Conservation (phyloP, 2,888 invertebrate species). For the Hirudinaria manillensis region DNA sequence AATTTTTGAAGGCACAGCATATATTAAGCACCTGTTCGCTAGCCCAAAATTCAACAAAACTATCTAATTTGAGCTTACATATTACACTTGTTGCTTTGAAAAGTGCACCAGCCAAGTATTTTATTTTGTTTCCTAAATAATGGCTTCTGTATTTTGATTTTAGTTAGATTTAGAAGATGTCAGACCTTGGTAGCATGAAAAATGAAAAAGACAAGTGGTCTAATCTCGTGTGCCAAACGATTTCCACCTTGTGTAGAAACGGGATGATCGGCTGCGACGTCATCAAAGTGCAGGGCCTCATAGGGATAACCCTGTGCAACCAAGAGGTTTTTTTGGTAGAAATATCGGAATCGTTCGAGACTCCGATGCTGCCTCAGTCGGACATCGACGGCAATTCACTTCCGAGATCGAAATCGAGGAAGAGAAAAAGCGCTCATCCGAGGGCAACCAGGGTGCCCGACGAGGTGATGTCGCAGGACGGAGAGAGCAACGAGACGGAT, state of each 20-base stretch:
- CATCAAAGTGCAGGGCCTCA: conserved; percentile 24
- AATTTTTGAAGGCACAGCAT: too few relatives aligned
- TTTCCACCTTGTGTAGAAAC: conserved; percentile 22
- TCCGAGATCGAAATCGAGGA: conserved; percentile 4
- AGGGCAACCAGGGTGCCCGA: background rate
- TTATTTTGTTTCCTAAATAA: too few relatives aligned
- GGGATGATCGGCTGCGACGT: conserved; percentile 24
- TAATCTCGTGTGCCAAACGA: conserved; percentile 24
- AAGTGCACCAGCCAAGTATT: too few relatives aligned
- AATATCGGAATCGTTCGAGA: conserved; percentile 29
- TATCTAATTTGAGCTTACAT: too few relatives aligned
- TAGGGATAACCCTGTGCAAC: conserved; percentile 32
- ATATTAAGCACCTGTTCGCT: too few relatives aligned
- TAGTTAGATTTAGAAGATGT: too few relatives aligned
- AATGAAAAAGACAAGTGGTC: conserved; percentile 28
- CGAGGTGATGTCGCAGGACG: background rate
- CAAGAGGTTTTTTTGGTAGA: conserved; percentile 32
- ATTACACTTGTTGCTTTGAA: too few relatives aligned
- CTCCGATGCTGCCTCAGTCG: background rate
- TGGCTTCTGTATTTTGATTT: too few relatives aligned
- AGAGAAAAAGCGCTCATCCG: conserved; percentile 16
- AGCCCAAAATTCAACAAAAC: too few relatives aligned
- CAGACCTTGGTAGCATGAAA: too few relatives aligned
- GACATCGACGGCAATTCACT: background rate
- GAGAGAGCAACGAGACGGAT: conserved; percentile 10